Evolutionary conservation across 2,888 invertebrate genomes (phyloP), one percentile per base, ranked within the genome.

Genomic region (Ichneumoninae sp.): DNA sequence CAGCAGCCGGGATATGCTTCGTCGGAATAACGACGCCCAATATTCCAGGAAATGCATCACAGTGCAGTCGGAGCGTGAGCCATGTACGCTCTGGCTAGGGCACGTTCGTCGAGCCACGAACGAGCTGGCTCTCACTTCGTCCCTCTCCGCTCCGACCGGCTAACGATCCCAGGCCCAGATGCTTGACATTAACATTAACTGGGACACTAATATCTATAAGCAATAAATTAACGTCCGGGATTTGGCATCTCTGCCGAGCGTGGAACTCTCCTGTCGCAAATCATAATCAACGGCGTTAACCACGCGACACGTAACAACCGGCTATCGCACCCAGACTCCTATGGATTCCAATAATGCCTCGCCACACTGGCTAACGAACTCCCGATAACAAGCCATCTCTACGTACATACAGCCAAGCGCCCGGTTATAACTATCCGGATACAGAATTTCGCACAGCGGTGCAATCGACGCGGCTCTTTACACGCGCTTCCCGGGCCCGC

Each of bases 271-370:
- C 83, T 87, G 86, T 87, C 87, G 85, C 86, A 87, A 83, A 87
- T 87, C 86, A 87, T 86, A 86, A 87, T 87, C 87, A 87, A 82
- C 82, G 75, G 86, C 84, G 83, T 87, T 87, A 87, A 87, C 77
- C 83, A 77, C 81, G 81, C 80, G 85, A 86, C 87, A 82, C 86
- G 85, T 84, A 85, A 87, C 87, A 85, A 83, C 86, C 82, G 81
- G 83, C 82, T 84, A 86, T 87, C 87, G 79, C 71, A 68, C 57
- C 81, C 50, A 68, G 70, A 30, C 63, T 54, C 85, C 86, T 70
- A 85, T 86, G 85, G 82, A 85, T 85, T 84, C 83, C 86, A 85
- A 86, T 85, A 86, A 86, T 85, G 81, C 75, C 70, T 75, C 77
- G 74, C 86, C 83, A 83, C 83, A 83, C 71, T 69, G 86, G 83